Percentiles rank a stretch among this genome's conserved stretches.
Conservation (phyloP, 1,140 invertebrate species). For the Adoxophyes honmai region DNA sequence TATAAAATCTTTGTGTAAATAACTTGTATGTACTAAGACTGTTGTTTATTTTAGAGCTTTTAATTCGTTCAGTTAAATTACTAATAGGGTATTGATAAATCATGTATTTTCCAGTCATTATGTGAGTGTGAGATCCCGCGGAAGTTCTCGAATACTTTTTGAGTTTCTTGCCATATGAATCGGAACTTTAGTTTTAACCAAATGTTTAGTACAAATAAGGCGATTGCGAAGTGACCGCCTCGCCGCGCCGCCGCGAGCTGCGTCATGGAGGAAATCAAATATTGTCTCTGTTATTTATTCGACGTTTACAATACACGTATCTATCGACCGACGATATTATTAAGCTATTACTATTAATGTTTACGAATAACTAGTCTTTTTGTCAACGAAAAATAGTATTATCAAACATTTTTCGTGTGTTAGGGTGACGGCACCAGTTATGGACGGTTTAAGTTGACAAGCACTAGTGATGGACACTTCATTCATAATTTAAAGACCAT, state of each 20-base stretch:
- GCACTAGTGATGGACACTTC: no score
- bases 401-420: neutral
- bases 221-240: no score
- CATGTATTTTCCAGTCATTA: slow-evolving; percentile 73
- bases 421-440: no score
- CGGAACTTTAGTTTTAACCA: slow-evolving; percentile 12
- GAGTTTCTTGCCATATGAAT: slow-evolving; percentile 36
- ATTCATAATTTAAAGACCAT: no score
- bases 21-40: slow-evolving; percentile 73
- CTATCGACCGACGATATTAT: neutral
- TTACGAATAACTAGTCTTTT: slow-evolving; percentile 23
- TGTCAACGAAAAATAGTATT: slow-evolving; percentile 27
- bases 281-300: neutral
- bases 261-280: no score
- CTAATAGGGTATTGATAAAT: slow-evolving; percentile 51
- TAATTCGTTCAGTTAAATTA: slow-evolving; percentile 70
- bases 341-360: neutral
- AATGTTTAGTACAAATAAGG: neutral
- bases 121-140: slow-evolving; percentile 20
- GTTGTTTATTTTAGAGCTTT: slow-evolving; percentile 75
- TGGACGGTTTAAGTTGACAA: no score
- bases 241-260: no score
- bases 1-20: slow-evolving; percentile 73
- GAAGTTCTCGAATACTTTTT: slow-evolving; percentile 17
- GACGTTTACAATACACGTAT: neutral